phyloP scores from a whole-genome alignment of 2,797 vertebrate genomes.

The Etheostoma nigrum region DNA sequence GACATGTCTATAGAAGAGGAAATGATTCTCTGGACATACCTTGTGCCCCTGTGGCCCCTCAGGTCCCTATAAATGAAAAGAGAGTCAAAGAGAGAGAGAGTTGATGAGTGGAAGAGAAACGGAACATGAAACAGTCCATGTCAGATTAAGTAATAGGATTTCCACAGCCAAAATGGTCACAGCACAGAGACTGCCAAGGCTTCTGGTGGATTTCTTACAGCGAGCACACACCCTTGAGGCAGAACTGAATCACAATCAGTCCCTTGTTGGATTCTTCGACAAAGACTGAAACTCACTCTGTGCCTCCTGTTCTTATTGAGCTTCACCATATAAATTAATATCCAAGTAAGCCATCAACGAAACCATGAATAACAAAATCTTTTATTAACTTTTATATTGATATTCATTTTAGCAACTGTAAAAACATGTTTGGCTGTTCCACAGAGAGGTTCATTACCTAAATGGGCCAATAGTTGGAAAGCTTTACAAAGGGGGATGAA shows the following conservation, averaged over 20 bases:
- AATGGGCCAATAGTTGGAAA: constrained; percentile 55
- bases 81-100: constrained; percentile 40
- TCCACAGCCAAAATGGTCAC: constrained; percentile 72
- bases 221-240: constrained; percentile 72
- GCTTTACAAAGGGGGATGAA: constrained; percentile 15
- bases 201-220: constrained; percentile 64
- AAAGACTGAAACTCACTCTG: constrained; percentile 49
- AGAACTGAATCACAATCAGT: constrained; percentile 67
- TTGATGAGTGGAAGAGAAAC: not conserved
- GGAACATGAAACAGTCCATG: constrained; percentile 51
- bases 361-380: constrained; percentile 50
- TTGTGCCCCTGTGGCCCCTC: constrained; percentile 93
- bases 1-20: constrained; percentile 15
- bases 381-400: constrained; percentile 61
- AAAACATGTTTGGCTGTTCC: constrained; percentile 47
- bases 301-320: constrained; percentile 53
- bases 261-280: constrained; percentile 66
- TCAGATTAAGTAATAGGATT: constrained; percentile 79
- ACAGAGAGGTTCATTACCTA: constrained; percentile 42
- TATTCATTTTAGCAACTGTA: constrained; percentile 43
- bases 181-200: constrained; percentile 75
- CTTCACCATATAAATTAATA: constrained; percentile 58
- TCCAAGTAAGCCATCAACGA: constrained; percentile 64
- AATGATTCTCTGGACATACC: constrained; percentile 83
- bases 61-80: constrained; percentile 87